Conservation (phyloP, 2,113 vertebrate species). For the Petrocephalus zakoni region DNA sequence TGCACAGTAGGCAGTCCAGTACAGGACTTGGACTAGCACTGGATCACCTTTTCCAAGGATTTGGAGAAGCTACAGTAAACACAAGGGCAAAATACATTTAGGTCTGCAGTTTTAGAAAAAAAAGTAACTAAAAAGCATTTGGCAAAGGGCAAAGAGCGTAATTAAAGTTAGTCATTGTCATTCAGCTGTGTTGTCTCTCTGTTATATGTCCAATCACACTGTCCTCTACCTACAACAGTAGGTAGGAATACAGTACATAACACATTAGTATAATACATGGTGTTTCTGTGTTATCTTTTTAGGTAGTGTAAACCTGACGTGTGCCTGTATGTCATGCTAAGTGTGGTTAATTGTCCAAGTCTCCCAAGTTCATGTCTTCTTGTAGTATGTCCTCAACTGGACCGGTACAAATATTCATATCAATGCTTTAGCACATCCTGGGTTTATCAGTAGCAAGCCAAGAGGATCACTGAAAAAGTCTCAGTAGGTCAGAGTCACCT, state of each 20-base stretch:
- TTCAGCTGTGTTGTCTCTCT: background rate
- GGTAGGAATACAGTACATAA: background rate
- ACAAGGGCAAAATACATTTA: background rate
- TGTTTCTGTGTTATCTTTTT: background rate
- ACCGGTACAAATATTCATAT: background rate
- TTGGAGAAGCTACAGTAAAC: background rate
- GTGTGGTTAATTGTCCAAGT: conserved; percentile 4
- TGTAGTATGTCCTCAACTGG: background rate
- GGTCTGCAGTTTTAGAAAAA: background rate
- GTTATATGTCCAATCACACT: background rate
- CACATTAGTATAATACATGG: background rate
- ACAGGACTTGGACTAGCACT: background rate
- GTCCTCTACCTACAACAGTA: background rate
- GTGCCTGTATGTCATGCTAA: background rate
- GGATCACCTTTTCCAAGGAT: background rate
- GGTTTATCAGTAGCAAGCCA: conserved; percentile 17
- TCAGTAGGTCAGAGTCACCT: conserved; percentile 1
- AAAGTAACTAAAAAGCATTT: background rate
- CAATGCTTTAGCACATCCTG: background rate
- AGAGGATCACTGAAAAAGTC: background rate
- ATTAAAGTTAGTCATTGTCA: background rate
- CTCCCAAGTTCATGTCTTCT: background rate
- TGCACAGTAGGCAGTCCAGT: background rate
- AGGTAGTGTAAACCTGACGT: background rate
- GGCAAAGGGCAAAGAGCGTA: background rate